Evolutionary conservation across 2,888 invertebrate species (phyloP).

Genomic region (Spodoptera picta): DNA sequence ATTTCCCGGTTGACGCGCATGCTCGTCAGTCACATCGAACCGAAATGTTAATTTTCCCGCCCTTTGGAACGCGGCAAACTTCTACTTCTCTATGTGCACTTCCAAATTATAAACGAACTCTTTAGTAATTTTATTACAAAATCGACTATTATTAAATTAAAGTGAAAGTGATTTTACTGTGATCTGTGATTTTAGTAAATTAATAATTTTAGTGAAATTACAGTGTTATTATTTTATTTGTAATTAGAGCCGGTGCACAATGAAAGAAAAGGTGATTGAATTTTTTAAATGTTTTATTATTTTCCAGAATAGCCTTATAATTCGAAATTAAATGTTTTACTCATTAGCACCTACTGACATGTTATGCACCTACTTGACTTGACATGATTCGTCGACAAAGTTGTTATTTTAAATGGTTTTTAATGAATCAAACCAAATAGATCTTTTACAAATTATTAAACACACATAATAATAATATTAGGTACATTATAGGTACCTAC

Average conservation of each 20-base stretch:
- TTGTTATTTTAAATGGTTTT: constrained; percentile 25
- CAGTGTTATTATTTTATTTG: constrained; percentile 26
- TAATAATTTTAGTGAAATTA: constrained; percentile 15
- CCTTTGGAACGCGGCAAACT: constrained; percentile 32
- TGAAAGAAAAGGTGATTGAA: constrained; percentile 55
- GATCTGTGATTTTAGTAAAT: constrained; percentile 30
- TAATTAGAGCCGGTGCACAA: constrained; percentile 13
- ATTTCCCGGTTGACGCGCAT: constrained; percentile 66
- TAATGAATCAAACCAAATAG: constrained; percentile 25
- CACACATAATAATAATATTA: too few relatives aligned
- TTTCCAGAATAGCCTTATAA: not conserved
- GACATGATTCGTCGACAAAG: too few relatives aligned
- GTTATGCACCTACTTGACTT: too few relatives aligned
- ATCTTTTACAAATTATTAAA: not conserved
- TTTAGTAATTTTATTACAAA: constrained; percentile 8
- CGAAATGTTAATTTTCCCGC: constrained; percentile 67
- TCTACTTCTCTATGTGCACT: constrained; percentile 34
- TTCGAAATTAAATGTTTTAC: constrained; percentile 8
- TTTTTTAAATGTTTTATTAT: not conserved
- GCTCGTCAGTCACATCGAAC: constrained; percentile 64
- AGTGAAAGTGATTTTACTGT: constrained; percentile 24
- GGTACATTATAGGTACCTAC: too few relatives aligned
- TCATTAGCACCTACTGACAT: constrained; percentile 19
- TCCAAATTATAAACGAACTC: constrained; percentile 19
- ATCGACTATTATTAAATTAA: constrained; percentile 13